Percentiles rank a stretch among this genome's conserved stretches.
Conservation (phyloP, 2,888 invertebrate genomes). For the Beris chalybata region DNA sequence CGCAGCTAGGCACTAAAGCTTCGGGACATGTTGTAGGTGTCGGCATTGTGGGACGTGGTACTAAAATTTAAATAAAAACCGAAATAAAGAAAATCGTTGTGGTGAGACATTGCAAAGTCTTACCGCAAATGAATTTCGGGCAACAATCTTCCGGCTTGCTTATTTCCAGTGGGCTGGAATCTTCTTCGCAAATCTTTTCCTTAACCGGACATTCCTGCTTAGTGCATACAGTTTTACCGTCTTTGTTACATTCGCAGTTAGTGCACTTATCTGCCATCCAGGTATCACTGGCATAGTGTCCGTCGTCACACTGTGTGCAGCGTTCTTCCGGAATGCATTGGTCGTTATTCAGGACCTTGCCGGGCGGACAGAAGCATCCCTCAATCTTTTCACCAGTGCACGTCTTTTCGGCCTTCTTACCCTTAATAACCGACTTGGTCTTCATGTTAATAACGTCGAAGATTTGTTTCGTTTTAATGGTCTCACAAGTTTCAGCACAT, state of each 20-base stretch:
- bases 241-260: slow-evolving; percentile 66
- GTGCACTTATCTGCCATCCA: slow-evolving; percentile 74
- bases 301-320: slow-evolving; percentile 75
- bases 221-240: slow-evolving; percentile 65
- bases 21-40: slow-evolving; percentile 62
- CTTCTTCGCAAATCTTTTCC: slow-evolving; percentile 64
- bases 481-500: slow-evolving; percentile 53
- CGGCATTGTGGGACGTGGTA: slow-evolving; percentile 59
- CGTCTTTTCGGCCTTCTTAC: slow-evolving; percentile 44
- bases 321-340: slow-evolving; percentile 70
- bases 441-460: slow-evolving; percentile 50
- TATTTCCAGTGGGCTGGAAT: slow-evolving; percentile 60
- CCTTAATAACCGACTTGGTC: slow-evolving; percentile 46
- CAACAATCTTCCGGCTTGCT: slow-evolving; percentile 68
- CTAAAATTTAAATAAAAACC: slow-evolving; percentile 48
- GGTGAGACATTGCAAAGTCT: slow-evolving; percentile 41
- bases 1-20: slow-evolving; percentile 70
- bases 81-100: background rate
- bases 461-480: slow-evolving; percentile 44
- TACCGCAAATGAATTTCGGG: slow-evolving; percentile 69
- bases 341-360: slow-evolving; percentile 69
- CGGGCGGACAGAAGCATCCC: slow-evolving; percentile 84
- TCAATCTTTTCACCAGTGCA: slow-evolving; percentile 63
- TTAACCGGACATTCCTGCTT: slow-evolving; percentile 62
- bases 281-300: slow-evolving; percentile 65